phyloP scores from a whole-genome alignment of 2,797 vertebrate species.

The Sebastes flavidus region DNA sequence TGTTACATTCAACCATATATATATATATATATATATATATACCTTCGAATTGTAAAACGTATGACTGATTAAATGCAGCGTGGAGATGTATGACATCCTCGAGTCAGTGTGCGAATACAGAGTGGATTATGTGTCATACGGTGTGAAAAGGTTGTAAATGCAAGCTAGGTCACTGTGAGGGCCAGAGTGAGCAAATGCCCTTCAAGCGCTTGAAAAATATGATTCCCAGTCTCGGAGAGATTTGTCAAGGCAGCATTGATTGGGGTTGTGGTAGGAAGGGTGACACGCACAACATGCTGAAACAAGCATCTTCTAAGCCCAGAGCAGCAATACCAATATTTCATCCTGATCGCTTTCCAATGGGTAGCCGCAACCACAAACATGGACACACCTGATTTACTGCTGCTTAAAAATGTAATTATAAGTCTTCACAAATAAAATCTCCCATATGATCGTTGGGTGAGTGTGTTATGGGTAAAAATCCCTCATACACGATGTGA shows the following conservation, averaged over 20 bases:
- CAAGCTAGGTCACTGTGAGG: conserved; percentile 43
- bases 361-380: conserved; percentile 55
- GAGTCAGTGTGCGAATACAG: conserved; percentile 39
- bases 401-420: conserved; percentile 73
- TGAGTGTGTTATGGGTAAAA: conserved; percentile 26
- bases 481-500: conserved; percentile 3
- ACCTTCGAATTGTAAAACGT: neutral
- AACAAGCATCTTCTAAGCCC: conserved; percentile 77
- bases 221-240: conserved; percentile 64
- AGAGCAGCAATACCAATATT: conserved; percentile 72
- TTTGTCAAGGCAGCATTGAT: conserved; percentile 79
- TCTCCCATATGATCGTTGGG: conserved; percentile 41
- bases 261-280: conserved; percentile 56
- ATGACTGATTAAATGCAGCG: conserved; percentile 9
- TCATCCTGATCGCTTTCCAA: conserved; percentile 80
- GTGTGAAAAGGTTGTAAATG: conserved; percentile 53
- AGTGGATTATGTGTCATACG: conserved; percentile 36
- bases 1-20: neutral
- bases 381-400: conserved; percentile 73
- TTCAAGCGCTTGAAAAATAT: conserved; percentile 70
- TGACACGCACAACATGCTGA: conserved; percentile 81
- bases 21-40: neutral
- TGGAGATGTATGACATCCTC: conserved; percentile 16
- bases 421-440: conserved; percentile 63
- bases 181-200: conserved; percentile 60